Evolutionary conservation across 30 jellyfish, hydroid and myxozoan species (phyloP).

Genomic region (Chironex yamaguchii): DNA sequence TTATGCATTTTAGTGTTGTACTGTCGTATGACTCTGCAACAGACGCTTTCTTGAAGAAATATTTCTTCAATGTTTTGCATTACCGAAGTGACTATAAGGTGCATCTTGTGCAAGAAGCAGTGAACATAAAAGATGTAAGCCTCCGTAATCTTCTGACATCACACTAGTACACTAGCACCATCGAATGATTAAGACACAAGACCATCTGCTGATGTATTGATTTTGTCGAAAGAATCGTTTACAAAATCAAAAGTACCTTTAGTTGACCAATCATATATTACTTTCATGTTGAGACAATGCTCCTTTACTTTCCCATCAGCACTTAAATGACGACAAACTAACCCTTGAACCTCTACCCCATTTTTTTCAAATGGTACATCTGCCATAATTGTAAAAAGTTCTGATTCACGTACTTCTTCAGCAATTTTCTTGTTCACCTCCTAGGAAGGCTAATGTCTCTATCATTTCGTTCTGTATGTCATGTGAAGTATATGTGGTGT

Average conservation of each 20-base stretch:
- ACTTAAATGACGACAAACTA: neutral
- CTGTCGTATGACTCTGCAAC: neutral
- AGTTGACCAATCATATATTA: neutral
- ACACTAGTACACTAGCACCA: too few species aligned
- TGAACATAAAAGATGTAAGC: neutral
- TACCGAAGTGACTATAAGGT: neutral
- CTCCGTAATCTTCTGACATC: neutral
- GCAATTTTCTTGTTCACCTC: too few species aligned
- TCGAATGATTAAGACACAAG: too few species aligned
- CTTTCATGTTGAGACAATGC: neutral
- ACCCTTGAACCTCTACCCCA: neutral
- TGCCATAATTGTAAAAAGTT: slow-evolving; percentile 20
- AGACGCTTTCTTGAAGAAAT: neutral
- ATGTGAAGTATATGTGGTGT: slow-evolving; percentile 3
- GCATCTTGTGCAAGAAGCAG: slow-evolving; percentile 16
- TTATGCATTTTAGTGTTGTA: neutral
- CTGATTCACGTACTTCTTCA: slow-evolving; percentile 12
- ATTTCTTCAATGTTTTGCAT: slow-evolving; percentile 14
- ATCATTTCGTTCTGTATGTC: neutral
- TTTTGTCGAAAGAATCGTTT: neutral
- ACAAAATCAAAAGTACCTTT: neutral
- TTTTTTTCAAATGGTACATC: neutral
- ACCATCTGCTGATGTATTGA: neutral
- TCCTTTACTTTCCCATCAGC: neutral
- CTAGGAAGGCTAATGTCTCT: neutral